Evolutionary conservation across 2,113 vertebrate genomes (phyloP).

Genomic region (Tor tambroides): DNA sequence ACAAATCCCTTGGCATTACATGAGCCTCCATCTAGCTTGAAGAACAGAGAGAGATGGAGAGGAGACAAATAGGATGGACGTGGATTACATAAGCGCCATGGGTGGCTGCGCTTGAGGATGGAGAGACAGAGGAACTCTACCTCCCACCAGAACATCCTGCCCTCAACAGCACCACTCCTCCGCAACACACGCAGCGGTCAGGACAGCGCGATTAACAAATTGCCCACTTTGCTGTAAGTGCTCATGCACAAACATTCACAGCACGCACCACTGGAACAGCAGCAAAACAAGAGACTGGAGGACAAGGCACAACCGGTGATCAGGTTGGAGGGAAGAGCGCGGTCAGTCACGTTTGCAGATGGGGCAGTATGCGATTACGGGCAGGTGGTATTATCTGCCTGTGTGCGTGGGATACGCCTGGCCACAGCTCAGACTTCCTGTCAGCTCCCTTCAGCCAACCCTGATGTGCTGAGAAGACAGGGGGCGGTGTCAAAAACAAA

Average conservation of each 20-base stretch:
- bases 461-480: neutral
- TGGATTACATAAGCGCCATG: conserved; percentile 46
- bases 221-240: conserved; percentile 34
- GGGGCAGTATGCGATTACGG: neutral
- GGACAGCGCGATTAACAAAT: conserved; percentile 28
- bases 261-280: neutral
- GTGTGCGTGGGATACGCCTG: neutral
- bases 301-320: neutral
- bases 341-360: neutral
- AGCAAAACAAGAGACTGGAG: conserved; percentile 3
- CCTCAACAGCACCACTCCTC: conserved; percentile 46
- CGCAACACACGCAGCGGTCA: conserved; percentile 41
- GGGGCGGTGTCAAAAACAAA: neutral
- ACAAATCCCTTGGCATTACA: neutral
- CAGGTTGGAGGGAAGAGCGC: neutral
- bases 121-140: conserved; percentile 41
- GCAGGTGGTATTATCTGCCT: neutral
- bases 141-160: conserved; percentile 45
- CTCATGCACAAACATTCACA: conserved; percentile 9
- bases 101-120: conserved; percentile 8
- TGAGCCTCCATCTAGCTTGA: neutral
- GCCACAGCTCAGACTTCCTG: neutral
- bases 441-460: neutral
- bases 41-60: neutral
- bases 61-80: conserved; percentile 14